Evolutionary conservation across 2,888 invertebrate genomes (phyloP).

Genomic region (Vesta saturnalis): DNA sequence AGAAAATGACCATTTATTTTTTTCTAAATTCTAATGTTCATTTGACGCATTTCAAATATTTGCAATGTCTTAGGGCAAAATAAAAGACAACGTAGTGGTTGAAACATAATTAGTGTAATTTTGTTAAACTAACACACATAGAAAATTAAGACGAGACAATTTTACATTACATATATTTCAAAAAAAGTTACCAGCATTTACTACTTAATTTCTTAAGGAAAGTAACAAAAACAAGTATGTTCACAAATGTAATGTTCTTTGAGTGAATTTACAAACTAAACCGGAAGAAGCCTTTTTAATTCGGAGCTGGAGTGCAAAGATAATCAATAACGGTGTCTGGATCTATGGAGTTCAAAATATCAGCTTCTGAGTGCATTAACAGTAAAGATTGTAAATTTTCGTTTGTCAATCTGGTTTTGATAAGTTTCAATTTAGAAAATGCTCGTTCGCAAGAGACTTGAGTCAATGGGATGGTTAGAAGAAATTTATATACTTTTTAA

Average conservation of each 20-base stretch:
- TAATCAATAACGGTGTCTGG: neutral
- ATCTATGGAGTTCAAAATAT: neutral
- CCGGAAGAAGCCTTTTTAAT: neutral
- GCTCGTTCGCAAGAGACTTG: neutral
- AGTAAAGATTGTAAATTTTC: neutral
- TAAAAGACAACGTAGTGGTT: too few species aligned
- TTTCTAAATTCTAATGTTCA: too few species aligned
- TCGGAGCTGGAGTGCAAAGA: neutral
- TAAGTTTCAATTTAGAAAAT: too few species aligned
- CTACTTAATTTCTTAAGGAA: neutral
- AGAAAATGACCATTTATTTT: neutral
- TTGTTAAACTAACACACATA: too few species aligned
- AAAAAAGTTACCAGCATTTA: neutral
- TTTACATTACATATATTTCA: neutral
- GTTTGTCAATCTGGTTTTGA: neutral
- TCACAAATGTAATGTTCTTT: too few species aligned
- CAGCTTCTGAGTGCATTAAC: too few species aligned
- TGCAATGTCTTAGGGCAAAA: too few species aligned
- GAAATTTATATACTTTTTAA: neutral
- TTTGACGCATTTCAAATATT: too few species aligned
- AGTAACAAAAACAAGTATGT: neutral
- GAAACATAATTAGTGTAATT: too few species aligned
- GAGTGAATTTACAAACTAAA: too few species aligned
- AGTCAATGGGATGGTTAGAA: neutral
- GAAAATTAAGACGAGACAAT: too few species aligned